Conservation (phyloP, 2,113 vertebrate species). For the Pygoscelis adeliae region DNA sequence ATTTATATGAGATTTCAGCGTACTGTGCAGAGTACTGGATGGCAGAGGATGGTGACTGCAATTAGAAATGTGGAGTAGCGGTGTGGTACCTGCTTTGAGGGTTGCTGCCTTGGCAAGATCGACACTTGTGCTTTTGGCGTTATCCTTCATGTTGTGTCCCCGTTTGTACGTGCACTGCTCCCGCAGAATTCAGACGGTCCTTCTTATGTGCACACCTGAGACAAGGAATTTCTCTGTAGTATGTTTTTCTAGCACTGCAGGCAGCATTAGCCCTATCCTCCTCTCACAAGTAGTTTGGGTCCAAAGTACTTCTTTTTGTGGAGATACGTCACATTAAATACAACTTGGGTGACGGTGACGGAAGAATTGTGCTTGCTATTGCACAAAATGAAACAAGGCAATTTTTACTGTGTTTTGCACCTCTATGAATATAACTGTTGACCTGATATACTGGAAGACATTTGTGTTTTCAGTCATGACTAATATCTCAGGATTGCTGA, state of each 20-base stretch:
- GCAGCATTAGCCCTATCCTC: background rate
- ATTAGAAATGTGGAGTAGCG: background rate
- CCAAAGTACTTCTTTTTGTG: background rate
- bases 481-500: background rate
- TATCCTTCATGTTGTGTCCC: background rate
- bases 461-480: background rate
- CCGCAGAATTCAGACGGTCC: rapidly evolving
- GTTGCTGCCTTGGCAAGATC: background rate
- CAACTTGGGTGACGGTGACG: background rate
- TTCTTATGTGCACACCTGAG: background rate
- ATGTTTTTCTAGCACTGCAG: rapidly evolving
- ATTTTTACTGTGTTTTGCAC: background rate
- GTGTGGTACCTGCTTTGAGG: background rate
- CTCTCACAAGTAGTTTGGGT: background rate
- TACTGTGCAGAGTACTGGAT: background rate
- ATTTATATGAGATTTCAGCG: background rate
- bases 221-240: background rate
- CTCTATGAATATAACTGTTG: background rate
- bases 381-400: background rate
- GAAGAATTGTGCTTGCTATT: background rate
- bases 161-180: rapidly evolving
- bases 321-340: background rate
- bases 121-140: background rate
- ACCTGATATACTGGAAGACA: background rate
- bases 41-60: background rate